Base-by-base conservation (phyloP, 2,797 vertebrate genomes). In the Chelidonichthys spinosus region DNA sequence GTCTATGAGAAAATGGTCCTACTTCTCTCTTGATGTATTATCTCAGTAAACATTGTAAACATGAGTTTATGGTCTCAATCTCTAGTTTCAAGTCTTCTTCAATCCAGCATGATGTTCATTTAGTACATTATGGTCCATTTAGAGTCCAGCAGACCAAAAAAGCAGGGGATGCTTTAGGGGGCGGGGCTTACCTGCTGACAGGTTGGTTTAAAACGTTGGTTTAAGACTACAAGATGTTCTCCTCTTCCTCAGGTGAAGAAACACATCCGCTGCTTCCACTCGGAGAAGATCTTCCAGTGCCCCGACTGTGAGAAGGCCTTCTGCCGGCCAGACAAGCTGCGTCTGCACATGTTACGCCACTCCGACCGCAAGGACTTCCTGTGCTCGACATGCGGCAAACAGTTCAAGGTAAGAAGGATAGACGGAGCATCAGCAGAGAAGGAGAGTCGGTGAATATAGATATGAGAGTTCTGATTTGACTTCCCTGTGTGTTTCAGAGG, bases 311-410 rank as follows among this genome's bases (percentile, higher is more conserved):
- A 99, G 77, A 99, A 99, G 87, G 97, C 97, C 36, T 99, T 99
- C 93, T 99, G 98, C 74, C 93, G 98, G 0, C 98, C 98, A 0
- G 98, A 99, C 92, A 99, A 99, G 86, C 95, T 99, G 73, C 96
- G 98, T 0, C 94, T 99, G 35, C 98, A 99, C 83, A 99, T 99
- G 98, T 89, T 99, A 18, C 95, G 98, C 0, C 98, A 99, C 89
- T 99, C 98, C 0, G 98, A 99, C 87, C 97, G 97, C 81, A 99
- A 98, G 77, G 98, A 99, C 91, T 99, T 99, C 92, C 93, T 99
- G 6, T 99, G 98, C 84, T 99, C 98, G 4, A 98, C 97, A 0
- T 99, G 98, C 39, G 98, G 98, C 76, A 99, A 99, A 82, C 98
- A 99, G 70, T 99, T 99, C 89, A 99, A 99, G 96, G 98, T 99